Base-by-base conservation (phyloP, 2,797 vertebrate species). In the Neosilurus hyrtlii region DNA sequence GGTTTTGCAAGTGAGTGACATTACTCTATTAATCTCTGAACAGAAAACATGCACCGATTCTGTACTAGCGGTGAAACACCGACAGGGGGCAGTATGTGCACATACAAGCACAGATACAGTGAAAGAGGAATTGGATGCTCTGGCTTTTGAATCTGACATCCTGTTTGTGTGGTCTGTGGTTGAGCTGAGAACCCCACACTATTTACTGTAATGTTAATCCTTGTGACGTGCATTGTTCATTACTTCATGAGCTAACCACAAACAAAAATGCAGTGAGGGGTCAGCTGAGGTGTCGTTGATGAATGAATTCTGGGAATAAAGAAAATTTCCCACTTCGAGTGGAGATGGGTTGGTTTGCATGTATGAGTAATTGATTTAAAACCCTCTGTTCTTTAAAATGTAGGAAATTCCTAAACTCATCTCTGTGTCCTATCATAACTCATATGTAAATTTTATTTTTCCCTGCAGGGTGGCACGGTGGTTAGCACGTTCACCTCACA, bases 121-220 rank as follows among this genome's bases (percentile, higher is more conserved):
- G 4, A 72, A n/a, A 77, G 22, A 49, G 16, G 74, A 77, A 77
- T 8, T 43, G 3, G 4, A 73, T 52, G 1, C n/a, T 54, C 15
- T 30, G 22, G 4, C 16, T 76, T 37, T 61, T 20, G 15, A 30
- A 9, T n/a, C 4, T 43, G 22, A 59, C 35, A 62, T 77, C 74
- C 74, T 77, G 74, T 49, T 77, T 76, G 61, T 61, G 20, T n/a
- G 57, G 10, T 76, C 14, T 76, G 56, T 37, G 52, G 30, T 61
- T 43, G 4, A 61, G 20, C 30, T 3, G 61, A 59, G 22, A 76
- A 37, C 54, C 16, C 22, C 6, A 0, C 6, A 16, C 15, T 4
- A 0, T 16, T 74, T 30, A 54, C 51, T 56, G 26, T 72, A 72
- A 7, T 24, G 43, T 12, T 52, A 15, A 70, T 73, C 24, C 51